These are phyloP conservation scores for Zaprionus davidi DNA, from an alignment of 1,140 invertebrate genomes.

Conservation along the genomic window DNA sequence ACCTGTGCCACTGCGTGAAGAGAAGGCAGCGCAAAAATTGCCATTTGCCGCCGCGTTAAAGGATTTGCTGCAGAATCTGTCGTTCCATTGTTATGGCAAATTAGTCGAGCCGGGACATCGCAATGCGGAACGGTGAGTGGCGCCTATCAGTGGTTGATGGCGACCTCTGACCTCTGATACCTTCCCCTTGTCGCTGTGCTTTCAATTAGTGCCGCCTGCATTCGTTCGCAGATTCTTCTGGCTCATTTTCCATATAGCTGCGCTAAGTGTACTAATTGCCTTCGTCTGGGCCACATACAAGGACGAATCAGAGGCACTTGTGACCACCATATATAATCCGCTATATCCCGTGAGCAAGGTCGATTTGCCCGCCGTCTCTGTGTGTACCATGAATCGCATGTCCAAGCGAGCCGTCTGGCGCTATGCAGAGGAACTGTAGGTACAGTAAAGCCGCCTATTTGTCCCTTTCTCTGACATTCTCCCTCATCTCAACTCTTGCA, in stretches of 20 bases:
- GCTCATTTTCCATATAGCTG: slow-evolving; percentile 85
- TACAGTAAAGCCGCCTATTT: not conserved
- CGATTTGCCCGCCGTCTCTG: slow-evolving; percentile 86
- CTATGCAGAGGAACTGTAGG: slow-evolving; percentile 85
- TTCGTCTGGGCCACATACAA: slow-evolving; percentile 85
- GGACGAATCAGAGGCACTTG: slow-evolving; percentile 84
- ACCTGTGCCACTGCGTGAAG: slow-evolving; percentile 24
- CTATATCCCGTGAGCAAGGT: slow-evolving; percentile 85
- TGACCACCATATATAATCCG: slow-evolving; percentile 86
- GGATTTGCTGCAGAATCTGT: slow-evolving; percentile 80
- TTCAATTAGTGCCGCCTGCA: slow-evolving; percentile 62
- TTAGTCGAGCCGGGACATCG: slow-evolving; percentile 74
- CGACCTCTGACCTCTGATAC: not conserved
- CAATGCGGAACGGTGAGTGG: slow-evolving; percentile 72
- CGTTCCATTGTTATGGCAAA: slow-evolving; percentile 83
- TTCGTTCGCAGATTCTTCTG: slow-evolving; percentile 84
- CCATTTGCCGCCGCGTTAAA: slow-evolving; percentile 75
- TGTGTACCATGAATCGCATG: slow-evolving; percentile 87
- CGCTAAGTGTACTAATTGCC: slow-evolving; percentile 84
- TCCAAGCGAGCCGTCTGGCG: slow-evolving; percentile 84
- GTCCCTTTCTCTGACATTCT: not conserved
- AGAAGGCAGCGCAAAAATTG: slow-evolving; percentile 65
- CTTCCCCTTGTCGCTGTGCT: not conserved
- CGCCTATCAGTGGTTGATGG: not conserved
- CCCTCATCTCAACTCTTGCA: slow-evolving; percentile 5